phyloP scores from a whole-genome alignment of 2,888 invertebrate species.

The Ethmia dodecea region DNA sequence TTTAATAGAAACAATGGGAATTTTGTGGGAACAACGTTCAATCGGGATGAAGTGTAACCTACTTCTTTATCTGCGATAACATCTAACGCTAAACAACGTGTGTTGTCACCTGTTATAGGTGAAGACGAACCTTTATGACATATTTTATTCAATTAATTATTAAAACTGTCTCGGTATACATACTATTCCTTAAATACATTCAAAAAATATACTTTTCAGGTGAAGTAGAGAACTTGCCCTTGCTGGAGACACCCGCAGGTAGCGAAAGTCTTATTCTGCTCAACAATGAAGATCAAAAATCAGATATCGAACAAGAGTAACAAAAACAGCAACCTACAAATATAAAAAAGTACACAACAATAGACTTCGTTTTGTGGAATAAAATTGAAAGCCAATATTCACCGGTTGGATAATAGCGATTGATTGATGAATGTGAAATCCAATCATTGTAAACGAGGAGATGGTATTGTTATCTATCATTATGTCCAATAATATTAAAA shows the following conservation, averaged over 20 bases:
- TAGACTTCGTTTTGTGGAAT: conserved; percentile 3
- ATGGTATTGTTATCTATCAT: conserved; percentile 10
- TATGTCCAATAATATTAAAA: conserved; percentile 9
- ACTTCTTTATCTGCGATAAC: too few relatives aligned
- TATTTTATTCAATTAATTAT: too few relatives aligned
- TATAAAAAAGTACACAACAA: conserved; percentile 1
- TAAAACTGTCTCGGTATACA: too few relatives aligned
- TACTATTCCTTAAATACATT: too few relatives aligned
- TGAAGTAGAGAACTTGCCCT: conserved; percentile 62
- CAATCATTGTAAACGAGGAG: conserved; percentile 9
- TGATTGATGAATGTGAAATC: conserved; percentile 13
- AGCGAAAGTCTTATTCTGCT: conserved; percentile 63
- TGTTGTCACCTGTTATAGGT: too few relatives aligned
- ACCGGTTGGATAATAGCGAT: conserved; percentile 5
- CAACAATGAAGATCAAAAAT: conserved; percentile 36
- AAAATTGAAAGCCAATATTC: conserved; percentile 4
- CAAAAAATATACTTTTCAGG: conserved; percentile 40
- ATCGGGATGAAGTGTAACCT: too few relatives aligned
- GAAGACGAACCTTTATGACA: too few relatives aligned
- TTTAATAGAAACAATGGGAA: too few relatives aligned
- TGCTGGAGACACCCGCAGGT: conserved; percentile 52
- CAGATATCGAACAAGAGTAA: conserved; percentile 8
- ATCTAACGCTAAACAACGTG: too few relatives aligned
- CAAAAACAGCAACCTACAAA: neutral
- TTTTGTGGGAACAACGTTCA: too few relatives aligned